Percentiles rank a stretch among this genome's conserved stretches.
phyloP scores from a whole-genome alignment of 2,888 invertebrate species.

The Nymphalis c-album region DNA sequence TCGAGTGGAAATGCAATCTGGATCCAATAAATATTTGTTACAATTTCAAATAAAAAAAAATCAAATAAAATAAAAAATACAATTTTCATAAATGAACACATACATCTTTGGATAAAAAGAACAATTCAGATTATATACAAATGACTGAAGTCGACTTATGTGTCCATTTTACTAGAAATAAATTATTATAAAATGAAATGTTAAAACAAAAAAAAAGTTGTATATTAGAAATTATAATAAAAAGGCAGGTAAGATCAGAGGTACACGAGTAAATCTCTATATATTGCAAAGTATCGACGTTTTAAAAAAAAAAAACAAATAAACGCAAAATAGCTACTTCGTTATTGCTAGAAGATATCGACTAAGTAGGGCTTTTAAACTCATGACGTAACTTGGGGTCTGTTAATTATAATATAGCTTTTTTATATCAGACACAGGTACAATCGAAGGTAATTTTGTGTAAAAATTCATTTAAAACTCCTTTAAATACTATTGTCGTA shows the following conservation, averaged over 20 bases:
- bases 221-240: conserved; percentile 26
- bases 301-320: conserved; percentile 8
- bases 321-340: conserved; percentile 7
- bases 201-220: conserved; percentile 28
- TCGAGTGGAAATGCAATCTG: conserved; percentile 74
- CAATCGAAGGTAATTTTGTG: conserved; percentile 10
- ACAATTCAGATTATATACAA: conserved; percentile 63
- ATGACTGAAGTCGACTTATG: conserved; percentile 42
- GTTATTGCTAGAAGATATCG: conserved; percentile 10
- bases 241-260: conserved; percentile 31
- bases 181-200: conserved; percentile 23
- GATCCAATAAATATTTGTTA: conserved; percentile 71
- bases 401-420: conserved; percentile 4
- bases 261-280: conserved; percentile 26
- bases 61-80: conserved; percentile 55
- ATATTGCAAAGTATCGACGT: conserved; percentile 26
- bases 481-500: conserved; percentile 12
- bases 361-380: background rate
- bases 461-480: conserved; percentile 7
- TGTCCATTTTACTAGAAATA: conserved; percentile 50
- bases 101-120: conserved; percentile 73
- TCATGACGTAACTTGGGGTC: background rate
- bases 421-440: conserved; percentile 9
- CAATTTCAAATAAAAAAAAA: conserved; percentile 64
- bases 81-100: conserved; percentile 74